Percentiles rank a stretch among this genome's conserved stretches.
phyloP scores from a whole-genome alignment of 2,888 invertebrate genomes.

The Pyrochroa serraticornis region DNA sequence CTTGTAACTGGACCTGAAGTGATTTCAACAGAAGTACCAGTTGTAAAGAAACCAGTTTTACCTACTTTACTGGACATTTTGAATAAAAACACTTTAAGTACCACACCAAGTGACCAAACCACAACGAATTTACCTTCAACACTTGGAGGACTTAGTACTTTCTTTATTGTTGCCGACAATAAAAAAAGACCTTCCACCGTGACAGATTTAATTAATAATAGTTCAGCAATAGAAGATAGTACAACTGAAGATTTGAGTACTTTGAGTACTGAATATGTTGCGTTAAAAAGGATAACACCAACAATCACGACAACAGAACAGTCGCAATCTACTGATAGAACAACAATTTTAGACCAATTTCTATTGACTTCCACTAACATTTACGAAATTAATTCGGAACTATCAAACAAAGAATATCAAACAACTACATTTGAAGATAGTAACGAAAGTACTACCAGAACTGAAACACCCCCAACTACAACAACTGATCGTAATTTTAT shows the following conservation, averaged over 20 bases:
- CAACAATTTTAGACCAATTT: slow-evolving; percentile 43
- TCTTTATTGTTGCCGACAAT: slow-evolving; percentile 8
- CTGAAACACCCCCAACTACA: slow-evolving; percentile 18
- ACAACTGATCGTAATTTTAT: slow-evolving; percentile 47
- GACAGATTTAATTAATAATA: neutral
- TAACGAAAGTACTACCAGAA: slow-evolving; percentile 18
- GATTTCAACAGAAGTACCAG: slow-evolving; percentile 1
- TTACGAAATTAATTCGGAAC: slow-evolving; percentile 52
- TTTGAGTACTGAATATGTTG: slow-evolving; percentile 28
- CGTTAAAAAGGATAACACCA: neutral
- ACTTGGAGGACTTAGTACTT: slow-evolving; percentile 18
- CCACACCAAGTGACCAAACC: neutral
- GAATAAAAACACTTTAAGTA: neutral
- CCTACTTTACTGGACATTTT: no score
- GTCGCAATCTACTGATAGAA: slow-evolving; percentile 13
- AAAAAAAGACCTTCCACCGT: slow-evolving; percentile 1
- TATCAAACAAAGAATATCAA: slow-evolving; percentile 31
- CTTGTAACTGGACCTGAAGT: no score
- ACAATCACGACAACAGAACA: slow-evolving; percentile 15
- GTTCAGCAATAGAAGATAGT: neutral
- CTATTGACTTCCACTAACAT: slow-evolving; percentile 50
- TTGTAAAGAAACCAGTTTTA: no score
- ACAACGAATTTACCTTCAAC: slow-evolving; percentile 17
- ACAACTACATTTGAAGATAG: slow-evolving; percentile 15
- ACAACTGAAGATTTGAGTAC: slow-evolving; percentile 30